Conservation (phyloP, 2,888 invertebrate species). For the Brachyptera putata region DNA sequence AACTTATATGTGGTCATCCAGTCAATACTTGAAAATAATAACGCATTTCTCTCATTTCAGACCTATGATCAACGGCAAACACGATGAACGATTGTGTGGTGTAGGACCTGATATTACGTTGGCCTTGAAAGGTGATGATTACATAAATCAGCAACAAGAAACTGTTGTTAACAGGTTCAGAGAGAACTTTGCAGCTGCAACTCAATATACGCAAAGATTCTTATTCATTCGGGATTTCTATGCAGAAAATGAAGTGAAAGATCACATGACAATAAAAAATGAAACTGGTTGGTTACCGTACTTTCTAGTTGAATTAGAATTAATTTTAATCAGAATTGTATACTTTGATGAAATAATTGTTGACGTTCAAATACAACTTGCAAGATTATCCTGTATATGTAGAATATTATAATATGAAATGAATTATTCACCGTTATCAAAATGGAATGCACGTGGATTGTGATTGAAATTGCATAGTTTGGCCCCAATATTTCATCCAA, state of each 20-base stretch:
- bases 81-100: constrained; percentile 71
- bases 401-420: no score
- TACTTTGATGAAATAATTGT: no score
- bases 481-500: no score
- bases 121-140: constrained; percentile 63
- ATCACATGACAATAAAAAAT: constrained; percentile 56
- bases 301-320: background rate
- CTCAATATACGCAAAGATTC: constrained; percentile 62
- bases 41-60: constrained; percentile 45
- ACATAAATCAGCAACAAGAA: constrained; percentile 52
- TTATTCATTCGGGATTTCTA: constrained; percentile 62
- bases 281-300: constrained; percentile 50
- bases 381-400: no score
- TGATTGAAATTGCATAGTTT: no score
- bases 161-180: constrained; percentile 56
- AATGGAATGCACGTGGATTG: no score
- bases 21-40: no score
- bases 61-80: constrained; percentile 77
- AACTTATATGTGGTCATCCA: no score
- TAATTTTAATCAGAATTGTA: no score
- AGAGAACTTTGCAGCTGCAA: constrained; percentile 58
- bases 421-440: no score
- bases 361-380: no score
- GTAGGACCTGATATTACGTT: constrained; percentile 66
- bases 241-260: constrained; percentile 62